phyloP scores from a whole-genome alignment of 2,888 invertebrate genomes.

The Neuroscelio doddi region DNA sequence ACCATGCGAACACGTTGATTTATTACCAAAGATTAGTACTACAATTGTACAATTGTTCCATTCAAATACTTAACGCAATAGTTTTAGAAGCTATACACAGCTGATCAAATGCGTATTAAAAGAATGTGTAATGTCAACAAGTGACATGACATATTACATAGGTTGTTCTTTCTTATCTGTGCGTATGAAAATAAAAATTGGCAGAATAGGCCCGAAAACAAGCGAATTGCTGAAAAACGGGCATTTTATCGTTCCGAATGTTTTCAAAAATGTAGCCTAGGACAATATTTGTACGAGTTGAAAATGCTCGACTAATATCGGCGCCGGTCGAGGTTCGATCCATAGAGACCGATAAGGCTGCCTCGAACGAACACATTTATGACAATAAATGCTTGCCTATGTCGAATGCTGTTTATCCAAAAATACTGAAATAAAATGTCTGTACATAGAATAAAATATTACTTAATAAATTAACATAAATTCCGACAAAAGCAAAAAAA shows the following conservation, averaged over 20 bases:
- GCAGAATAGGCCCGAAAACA: constrained; percentile 30
- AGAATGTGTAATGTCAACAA: no score
- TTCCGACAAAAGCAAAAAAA: no score
- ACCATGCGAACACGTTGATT: no score
- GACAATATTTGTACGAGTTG: constrained; percentile 1
- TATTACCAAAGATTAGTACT: no score
- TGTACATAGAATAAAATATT: no score
- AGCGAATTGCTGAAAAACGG: constrained; percentile 15
- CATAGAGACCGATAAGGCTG: no score
- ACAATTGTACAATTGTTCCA: no score
- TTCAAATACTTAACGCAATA: no score
- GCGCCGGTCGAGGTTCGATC: constrained; percentile 15
- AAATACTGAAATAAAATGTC: background rate
- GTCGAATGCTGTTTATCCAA: background rate
- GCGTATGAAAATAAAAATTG: no score
- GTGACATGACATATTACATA: no score
- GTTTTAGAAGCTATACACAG: constrained; percentile 15
- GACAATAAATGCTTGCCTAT: background rate
- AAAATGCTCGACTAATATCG: background rate
- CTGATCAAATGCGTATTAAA: constrained; percentile 31
- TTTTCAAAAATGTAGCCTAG: background rate
- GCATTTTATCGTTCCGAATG: constrained; percentile 1
- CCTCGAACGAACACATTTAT: background rate
- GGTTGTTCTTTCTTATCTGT: no score
- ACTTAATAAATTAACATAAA: no score